Evolutionary conservation across 23 tunicate species (phyloP), one percentile per base, ranked within the genome.

Genomic region (Trididemnum miniatum): DNA sequence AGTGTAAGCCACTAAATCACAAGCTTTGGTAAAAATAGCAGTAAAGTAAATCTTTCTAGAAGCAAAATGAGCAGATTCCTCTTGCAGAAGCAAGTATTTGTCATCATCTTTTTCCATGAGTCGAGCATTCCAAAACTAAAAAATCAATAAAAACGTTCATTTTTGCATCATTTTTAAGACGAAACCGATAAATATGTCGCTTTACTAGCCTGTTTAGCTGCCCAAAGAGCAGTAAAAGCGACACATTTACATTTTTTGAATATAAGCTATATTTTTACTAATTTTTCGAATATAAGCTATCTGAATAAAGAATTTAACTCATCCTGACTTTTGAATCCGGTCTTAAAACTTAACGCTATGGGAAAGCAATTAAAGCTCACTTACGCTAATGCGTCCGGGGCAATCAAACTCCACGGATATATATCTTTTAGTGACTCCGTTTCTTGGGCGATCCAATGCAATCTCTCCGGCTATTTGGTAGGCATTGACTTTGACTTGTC

Each of bases 121-220:
- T 1, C 90, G 84, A 51, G 84, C 90, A 76, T 86, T 86, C 84
- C 84, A 79, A 65, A 86, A 86, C 90, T 86, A 34, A 44, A 86
- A 37, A 83, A 51, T 3, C 57, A 63, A 34, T 23, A 20, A 22
- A 34, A 44, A 44, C n/a, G n/a, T n/a, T n/a, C n/a, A n/a, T n/a
- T n/a, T n/a, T n/a, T n/a, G n/a, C n/a, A n/a, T n/a, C n/a, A n/a
- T n/a, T n/a, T n/a, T n/a, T n/a, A n/a, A n/a, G n/a, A n/a, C n/a
- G n/a, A n/a, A n/a, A n/a, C n/a, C n/a, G n/a, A n/a, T n/a, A n/a
- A n/a, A n/a, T n/a, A n/a, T n/a, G n/a, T n/a, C n/a, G n/a, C n/a
- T n/a, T n/a, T n/a, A n/a, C n/a, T n/a, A n/a, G n/a, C n/a, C n/a
- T n/a, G n/a, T n/a, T n/a, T n/a, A n/a, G n/a, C n/a, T n/a, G n/a